A percentile compares a stretch with the other conserved stretches of the same genome.
These are phyloP conservation scores for Todiramphus saurophagus DNA, from an alignment of 2,113 vertebrate genomes.

Conservation along the genomic window DNA sequence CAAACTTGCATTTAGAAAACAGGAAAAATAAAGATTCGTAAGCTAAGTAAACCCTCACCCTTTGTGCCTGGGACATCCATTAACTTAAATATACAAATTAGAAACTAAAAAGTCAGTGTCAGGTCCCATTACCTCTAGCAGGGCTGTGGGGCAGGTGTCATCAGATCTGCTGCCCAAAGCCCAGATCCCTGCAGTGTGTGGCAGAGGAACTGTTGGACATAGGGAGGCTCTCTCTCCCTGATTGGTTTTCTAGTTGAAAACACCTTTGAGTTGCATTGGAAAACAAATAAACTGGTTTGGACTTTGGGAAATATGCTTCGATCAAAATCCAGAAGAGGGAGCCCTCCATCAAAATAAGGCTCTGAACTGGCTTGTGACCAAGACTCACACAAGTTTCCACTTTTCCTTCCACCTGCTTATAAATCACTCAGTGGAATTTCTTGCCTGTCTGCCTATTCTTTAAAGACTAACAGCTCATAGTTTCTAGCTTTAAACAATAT, in stretches of 20 bases:
- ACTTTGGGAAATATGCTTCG: neutral
- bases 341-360: conserved; percentile 57
- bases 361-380: neutral
- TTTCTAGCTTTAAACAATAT: conserved; percentile 52
- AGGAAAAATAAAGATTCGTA: neutral
- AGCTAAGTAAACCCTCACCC: neutral
- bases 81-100: neutral
- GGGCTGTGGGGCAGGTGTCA: neutral
- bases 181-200: accelerated
- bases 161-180: neutral
- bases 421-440: conserved; percentile 46
- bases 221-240: neutral
- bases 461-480: conserved; percentile 33
- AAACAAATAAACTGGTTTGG: neutral
- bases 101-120: neutral
- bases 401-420: conserved; percentile 44
- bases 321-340: conserved; percentile 62
- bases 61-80: neutral
- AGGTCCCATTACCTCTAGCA: neutral
- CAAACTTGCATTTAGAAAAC: neutral
- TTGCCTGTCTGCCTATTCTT: conserved; percentile 40
- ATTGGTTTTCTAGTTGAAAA: neutral
- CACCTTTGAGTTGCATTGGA: neutral
- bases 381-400: conserved; percentile 40
- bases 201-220: neutral